Evolutionary conservation across 2,888 invertebrate species (phyloP), one percentile per base, ranked within the genome.

Genomic region (Galeruca laticollis): DNA sequence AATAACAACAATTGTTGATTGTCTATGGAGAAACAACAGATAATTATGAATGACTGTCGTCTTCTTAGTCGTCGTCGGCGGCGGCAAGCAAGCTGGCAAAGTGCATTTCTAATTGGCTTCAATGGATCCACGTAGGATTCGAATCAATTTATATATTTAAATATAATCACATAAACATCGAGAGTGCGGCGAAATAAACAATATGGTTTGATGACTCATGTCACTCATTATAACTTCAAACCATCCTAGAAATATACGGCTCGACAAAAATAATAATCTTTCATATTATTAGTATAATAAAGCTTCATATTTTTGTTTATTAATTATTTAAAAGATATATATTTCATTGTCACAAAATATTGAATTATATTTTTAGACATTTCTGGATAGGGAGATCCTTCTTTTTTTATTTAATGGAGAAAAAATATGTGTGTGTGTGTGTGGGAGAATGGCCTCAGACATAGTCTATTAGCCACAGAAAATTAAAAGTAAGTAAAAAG

Each of bases 61-160:
- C 26, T 26, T 26, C 26, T 26, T 26, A 26, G 26, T 26, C 26
- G 26, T 26, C 26, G 26, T 37, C 3, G 11, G 2, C 43, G 43
- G n/a, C n/a, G 43, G 2, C 43, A 47, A 15, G 15, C 43, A 47
- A 47, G n/a, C 43, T 47, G 15, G 63, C 40, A 63, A 63, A 63
- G 54, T 43, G 61, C 63, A 75, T 76, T 77, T 74, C 77, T 77
- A 79, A 81, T 81, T 77, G 79, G 78, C 79, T 78, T 77, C 76
- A 78, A 75, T 75, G 31, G 63, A 56, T 26, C 9, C 77, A 76
- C 78, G 77, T 79, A 78, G 75, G 78, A 74, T 76, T 77, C 54
- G 77, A 81, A 81, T 81, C 80, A 79, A 81, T 80, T 81, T 82
- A 81, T 81, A 71, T 80, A 82, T 82, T 81, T 77, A 80, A 81